Evolutionary conservation across 2,797 vertebrate genomes (phyloP).

Genomic region (Dendrocincla fuliginosa): DNA sequence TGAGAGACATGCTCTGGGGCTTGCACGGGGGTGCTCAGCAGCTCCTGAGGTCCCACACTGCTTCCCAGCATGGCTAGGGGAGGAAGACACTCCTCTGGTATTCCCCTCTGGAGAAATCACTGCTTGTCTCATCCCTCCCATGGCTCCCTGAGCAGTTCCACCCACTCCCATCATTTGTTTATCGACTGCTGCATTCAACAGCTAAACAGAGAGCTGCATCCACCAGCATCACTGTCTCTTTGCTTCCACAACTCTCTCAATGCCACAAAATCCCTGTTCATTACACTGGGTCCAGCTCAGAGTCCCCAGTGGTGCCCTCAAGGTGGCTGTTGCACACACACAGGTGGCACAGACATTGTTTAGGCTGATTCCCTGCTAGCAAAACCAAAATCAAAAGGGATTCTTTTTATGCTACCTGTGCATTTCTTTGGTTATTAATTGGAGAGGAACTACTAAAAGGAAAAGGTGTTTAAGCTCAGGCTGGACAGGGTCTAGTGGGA

Average conservation of each 20-base stretch:
- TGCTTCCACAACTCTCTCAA: background rate
- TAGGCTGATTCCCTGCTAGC: background rate
- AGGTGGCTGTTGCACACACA: accelerated
- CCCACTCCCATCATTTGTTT: background rate
- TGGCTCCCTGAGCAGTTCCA: background rate
- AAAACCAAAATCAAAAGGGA: background rate
- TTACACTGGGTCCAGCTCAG: background rate
- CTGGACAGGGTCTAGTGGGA: background rate
- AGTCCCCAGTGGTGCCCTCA: background rate
- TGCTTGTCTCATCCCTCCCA: background rate
- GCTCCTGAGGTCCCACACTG: accelerated
- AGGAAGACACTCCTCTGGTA: background rate
- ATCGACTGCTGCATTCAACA: background rate
- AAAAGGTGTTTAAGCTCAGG: background rate
- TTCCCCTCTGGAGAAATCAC: background rate
- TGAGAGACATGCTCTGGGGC: background rate
- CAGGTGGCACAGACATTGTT: accelerated
- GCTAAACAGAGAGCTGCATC: background rate
- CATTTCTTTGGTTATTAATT: background rate
- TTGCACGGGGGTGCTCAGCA: background rate
- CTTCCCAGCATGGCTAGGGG: background rate
- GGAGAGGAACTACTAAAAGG: background rate
- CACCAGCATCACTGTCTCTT: background rate
- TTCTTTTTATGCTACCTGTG: background rate
- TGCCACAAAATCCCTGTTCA: background rate